phyloP scores from a whole-genome alignment of 2,113 vertebrate genomes.

The Hydrolagus affinis region DNA sequence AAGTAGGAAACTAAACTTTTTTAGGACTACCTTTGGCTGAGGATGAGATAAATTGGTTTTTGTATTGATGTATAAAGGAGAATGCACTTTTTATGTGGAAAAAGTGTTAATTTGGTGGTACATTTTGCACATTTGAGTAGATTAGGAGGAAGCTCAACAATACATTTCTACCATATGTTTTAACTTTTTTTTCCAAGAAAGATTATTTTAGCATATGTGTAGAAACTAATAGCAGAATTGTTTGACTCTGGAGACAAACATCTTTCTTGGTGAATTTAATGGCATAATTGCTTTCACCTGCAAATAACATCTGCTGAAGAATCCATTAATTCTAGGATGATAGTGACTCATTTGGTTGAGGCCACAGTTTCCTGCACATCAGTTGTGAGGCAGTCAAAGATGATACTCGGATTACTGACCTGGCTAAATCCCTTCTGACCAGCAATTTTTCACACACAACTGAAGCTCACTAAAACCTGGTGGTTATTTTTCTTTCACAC shows the following conservation, averaged over 20 bases:
- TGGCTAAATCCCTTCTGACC: not conserved
- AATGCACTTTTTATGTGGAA: not conserved
- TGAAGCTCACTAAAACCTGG: not conserved
- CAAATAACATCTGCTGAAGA: not conserved
- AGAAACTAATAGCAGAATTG: not conserved
- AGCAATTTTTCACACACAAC: not conserved
- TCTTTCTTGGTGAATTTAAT: not conserved
- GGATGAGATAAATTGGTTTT: not conserved
- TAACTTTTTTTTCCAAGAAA: not conserved
- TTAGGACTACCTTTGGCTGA: not conserved
- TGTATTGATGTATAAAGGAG: not conserved
- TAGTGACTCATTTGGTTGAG: not conserved
- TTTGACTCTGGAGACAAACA: not conserved
- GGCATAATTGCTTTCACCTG: not conserved
- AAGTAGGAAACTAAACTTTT: no score
- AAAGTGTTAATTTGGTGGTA: not conserved
- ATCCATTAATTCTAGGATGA: not conserved
- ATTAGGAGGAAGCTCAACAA: not conserved
- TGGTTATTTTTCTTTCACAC: not conserved
- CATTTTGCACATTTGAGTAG: not conserved
- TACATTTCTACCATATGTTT: not conserved
- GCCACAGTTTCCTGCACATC: not conserved
- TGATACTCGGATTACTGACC: not conserved
- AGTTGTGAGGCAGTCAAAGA: not conserved
- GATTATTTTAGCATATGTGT: slow-evolving; percentile 11